Conservation (phyloP, 2,888 invertebrate species). For the Andrena flavipes region DNA sequence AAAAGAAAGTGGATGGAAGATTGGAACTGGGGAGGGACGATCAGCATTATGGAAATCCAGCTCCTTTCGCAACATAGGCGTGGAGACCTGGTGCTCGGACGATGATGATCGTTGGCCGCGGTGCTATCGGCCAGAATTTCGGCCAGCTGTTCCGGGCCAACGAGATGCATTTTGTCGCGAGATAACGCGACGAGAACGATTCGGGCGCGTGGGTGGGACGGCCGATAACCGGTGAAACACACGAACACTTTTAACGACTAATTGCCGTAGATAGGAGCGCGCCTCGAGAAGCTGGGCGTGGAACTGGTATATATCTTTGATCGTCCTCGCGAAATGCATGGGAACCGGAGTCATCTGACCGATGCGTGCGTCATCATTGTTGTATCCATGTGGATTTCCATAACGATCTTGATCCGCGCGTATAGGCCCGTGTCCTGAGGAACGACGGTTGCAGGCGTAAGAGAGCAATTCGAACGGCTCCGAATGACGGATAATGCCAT, state of each 20-base stretch:
- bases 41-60: slow-evolving; percentile 75
- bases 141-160: slow-evolving; percentile 75
- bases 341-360: slow-evolving; percentile 77
- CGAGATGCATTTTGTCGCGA: slow-evolving; percentile 81
- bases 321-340: slow-evolving; percentile 79
- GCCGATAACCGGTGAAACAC: slow-evolving; percentile 73
- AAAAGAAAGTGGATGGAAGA: slow-evolving; percentile 60
- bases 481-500: not conserved
- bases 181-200: slow-evolving; percentile 74
- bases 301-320: slow-evolving; percentile 68
- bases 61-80: slow-evolving; percentile 68
- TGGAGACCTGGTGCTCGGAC: slow-evolving; percentile 26
- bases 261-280: slow-evolving; percentile 75
- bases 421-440: slow-evolving; percentile 1
- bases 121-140: slow-evolving; percentile 61
- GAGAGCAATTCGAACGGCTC: not conserved
- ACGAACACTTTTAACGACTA: slow-evolving; percentile 79
- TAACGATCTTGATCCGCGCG: slow-evolving; percentile 43
- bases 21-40: slow-evolving; percentile 33
- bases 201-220: slow-evolving; percentile 76
- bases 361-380: slow-evolving; percentile 65
- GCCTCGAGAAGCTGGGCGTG: slow-evolving; percentile 59
- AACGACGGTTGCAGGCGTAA: slow-evolving; percentile 1
- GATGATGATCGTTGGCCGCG: slow-evolving; percentile 43
- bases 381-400: slow-evolving; percentile 58